Evolutionary conservation across 2,888 invertebrate genomes (phyloP).

Genomic region (Spisula subtruncata): DNA sequence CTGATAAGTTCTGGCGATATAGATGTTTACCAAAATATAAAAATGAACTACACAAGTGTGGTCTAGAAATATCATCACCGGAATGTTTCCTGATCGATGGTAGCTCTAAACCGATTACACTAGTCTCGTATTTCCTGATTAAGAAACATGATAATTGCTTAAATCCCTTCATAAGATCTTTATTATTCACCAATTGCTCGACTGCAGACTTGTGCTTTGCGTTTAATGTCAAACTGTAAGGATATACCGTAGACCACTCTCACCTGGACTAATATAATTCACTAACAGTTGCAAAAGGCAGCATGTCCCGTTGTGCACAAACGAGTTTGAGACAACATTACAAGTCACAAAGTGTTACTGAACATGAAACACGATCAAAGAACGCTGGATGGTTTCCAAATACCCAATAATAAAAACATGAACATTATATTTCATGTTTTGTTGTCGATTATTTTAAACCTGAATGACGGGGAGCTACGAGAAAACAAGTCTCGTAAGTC

Average conservation of each 20-base stretch:
- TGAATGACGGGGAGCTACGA: too few relatives aligned
- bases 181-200: background rate
- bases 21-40: background rate
- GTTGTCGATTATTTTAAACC: too few relatives aligned
- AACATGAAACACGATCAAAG: too few relatives aligned
- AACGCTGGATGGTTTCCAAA: too few relatives aligned
- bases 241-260: background rate
- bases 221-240: background rate
- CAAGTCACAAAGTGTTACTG: background rate
- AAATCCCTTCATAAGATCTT: background rate
- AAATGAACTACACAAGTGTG: background rate
- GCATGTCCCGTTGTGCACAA: background rate
- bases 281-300: background rate
- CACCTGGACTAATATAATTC: background rate
- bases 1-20: background rate
- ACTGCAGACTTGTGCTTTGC: background rate
- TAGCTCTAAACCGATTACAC: background rate
- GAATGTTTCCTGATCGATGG: too few relatives aligned
- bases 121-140: background rate
- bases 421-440: too few relatives aligned
- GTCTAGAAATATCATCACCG: background rate
- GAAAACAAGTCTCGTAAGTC: too few relatives aligned
- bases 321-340: background rate
- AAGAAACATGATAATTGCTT: background rate
- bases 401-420: too few relatives aligned